Evolutionary conservation across 2,113 vertebrate species (phyloP).

Genomic region (Oriolus oriolus): DNA sequence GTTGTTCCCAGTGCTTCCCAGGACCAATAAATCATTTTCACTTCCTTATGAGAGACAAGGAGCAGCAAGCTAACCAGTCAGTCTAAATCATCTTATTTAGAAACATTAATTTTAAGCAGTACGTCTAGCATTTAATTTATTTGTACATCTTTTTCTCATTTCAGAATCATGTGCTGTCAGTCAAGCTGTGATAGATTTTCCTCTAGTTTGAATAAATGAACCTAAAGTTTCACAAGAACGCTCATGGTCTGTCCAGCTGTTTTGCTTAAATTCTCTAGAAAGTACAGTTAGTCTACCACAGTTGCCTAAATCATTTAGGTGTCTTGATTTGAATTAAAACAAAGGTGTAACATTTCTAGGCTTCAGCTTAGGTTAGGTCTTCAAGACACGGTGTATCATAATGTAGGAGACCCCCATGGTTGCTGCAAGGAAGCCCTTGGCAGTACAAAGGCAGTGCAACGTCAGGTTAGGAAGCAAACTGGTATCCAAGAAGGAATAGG

Average conservation of each 20-base stretch:
- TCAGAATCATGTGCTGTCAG: background rate
- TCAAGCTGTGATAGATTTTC: background rate
- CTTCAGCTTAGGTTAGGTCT: background rate
- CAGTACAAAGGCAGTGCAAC: background rate
- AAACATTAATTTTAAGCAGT: background rate
- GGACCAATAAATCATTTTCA: background rate
- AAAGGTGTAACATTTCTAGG: background rate
- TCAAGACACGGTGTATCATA: background rate
- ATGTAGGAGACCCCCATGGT: background rate
- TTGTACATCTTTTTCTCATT: constrained; percentile 8
- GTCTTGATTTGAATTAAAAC: background rate
- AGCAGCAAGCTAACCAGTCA: background rate
- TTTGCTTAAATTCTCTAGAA: background rate
- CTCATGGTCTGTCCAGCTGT: background rate
- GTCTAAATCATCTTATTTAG: background rate
- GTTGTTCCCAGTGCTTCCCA: background rate
- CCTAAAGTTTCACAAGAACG: background rate
- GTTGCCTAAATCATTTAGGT: background rate
- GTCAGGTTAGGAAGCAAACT: background rate
- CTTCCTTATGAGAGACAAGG: background rate
- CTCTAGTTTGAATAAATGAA: background rate
- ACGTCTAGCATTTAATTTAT: background rate
- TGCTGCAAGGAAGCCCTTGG: background rate
- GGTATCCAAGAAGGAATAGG: background rate
- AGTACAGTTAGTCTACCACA: background rate